Evolutionary conservation across 2,888 invertebrate genomes (phyloP), one percentile per base, ranked within the genome.

Genomic region (Parnassius glacialis): DNA sequence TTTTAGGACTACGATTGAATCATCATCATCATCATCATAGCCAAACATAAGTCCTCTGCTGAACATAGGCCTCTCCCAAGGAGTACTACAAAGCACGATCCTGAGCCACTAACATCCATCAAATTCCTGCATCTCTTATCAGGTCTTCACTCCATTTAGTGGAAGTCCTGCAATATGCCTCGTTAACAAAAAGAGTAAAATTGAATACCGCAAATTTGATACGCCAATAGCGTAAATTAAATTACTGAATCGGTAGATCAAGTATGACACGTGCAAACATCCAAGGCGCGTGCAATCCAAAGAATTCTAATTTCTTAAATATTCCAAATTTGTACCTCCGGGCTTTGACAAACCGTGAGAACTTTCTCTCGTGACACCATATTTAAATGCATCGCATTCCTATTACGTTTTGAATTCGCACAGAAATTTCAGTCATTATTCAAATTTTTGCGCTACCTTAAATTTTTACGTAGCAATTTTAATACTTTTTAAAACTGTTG

Each of bases 341-440:
- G 75, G 76, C 71, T 67, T 70, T 76, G 81, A 83, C 74, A 76
- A 64, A 70, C 65, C 79, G 85, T 87, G 85, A 74, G 86, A 87
- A 83, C 72, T 71, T 70, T 73, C 68, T 76, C 65, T 74, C 83
- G 80, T 83, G 84, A 70, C 73, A 70, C 74, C 60, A 73, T 74
- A 82, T 83, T 80, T 64, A 79, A 80, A 83, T 78, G 64, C 41
- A 50, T 47, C 41, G 61, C 67, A 71, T 67, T 70, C 67, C 65
- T 54, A 64, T 45, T 7, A n/a, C 20, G 41, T 59, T 50, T 45
- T 9, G n/a, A 47, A 62, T 53, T 43, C 16, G 25, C 25, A 52
- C 10, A 45, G 51, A 56, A 34, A 52, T 51, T 41, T 54, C 20
- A 2, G 53, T 20, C 48, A 52, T 52, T 53, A 20, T 53, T 42